These are phyloP conservation scores for Dreissena polymorpha DNA, from an alignment of 1,140 invertebrate genomes.

Conservation along the genomic window DNA sequence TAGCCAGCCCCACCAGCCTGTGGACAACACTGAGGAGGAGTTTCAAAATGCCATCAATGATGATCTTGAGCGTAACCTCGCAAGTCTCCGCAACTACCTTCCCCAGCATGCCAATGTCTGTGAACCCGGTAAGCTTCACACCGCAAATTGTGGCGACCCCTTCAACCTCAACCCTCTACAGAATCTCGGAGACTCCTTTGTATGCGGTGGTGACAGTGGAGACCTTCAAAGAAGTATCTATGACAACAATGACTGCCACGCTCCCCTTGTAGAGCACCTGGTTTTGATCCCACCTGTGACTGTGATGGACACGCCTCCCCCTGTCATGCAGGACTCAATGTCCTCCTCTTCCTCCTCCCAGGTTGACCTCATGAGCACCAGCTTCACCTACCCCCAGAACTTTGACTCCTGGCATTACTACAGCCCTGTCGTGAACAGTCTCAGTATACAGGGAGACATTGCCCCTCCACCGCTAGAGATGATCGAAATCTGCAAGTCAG, in stretches of 20 bases:
- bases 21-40: conserved; percentile 68
- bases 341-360: conserved; percentile 39
- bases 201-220: not conserved
- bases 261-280: conserved; percentile 16
- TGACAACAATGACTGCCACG: not conserved
- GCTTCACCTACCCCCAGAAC: conserved; percentile 50
- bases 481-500: conserved; percentile 60
- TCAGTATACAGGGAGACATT: conserved; percentile 55
- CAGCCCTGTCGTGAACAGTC: conserved; percentile 48
- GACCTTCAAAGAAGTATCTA: conserved; percentile 1
- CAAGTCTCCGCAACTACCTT: conserved; percentile 30
- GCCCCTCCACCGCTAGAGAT: conserved; percentile 66
- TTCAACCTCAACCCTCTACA: not conserved
- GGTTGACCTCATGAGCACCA: conserved; percentile 42
- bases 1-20: conserved; percentile 13
- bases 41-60: conserved; percentile 70
- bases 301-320: conserved; percentile 40
- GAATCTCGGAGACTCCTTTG: not conserved
- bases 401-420: conserved; percentile 53
- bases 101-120: conserved; percentile 40
- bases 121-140: conserved; percentile 17
- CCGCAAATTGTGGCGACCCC: too few relatives aligned
- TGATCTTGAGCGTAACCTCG: conserved; percentile 67
- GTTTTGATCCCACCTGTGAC: conserved; percentile 22
- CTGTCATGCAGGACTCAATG: conserved; percentile 50